Evolutionary conservation across 1,140 invertebrate species (phyloP).

Genomic region (Drosophila punjabiensis): DNA sequence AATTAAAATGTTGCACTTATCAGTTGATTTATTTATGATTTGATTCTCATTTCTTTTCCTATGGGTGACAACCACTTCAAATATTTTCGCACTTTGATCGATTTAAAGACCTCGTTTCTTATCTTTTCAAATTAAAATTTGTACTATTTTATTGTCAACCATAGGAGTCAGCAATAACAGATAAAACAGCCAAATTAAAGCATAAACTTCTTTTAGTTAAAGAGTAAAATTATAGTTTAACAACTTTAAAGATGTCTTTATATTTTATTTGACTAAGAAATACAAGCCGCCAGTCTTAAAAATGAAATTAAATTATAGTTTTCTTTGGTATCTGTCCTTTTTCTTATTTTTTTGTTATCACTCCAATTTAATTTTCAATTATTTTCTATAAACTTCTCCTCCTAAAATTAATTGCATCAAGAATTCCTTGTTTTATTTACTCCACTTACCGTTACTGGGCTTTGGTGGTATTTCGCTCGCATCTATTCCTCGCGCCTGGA

Average conservation of each 20-base stretch:
- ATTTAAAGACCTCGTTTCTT: conserved; percentile 10
- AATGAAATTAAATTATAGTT: not conserved
- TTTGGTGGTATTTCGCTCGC: conserved; percentile 77
- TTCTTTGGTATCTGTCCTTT: not conserved
- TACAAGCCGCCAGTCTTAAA: not conserved
- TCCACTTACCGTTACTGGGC: conserved; percentile 79
- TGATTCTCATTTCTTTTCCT: not conserved
- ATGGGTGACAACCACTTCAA: not conserved
- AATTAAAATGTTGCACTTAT: conserved; percentile 9
- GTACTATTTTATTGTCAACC: conserved; percentile 17
- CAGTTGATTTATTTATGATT: not conserved
- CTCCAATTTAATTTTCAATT: too few species aligned
- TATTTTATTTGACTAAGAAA: not conserved
- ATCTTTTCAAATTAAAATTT: conserved; percentile 20
- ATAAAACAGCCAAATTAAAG: not conserved
- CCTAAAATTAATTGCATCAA: not conserved
- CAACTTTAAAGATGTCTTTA: not conserved
- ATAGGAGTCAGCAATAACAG: not conserved
- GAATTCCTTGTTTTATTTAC: not conserved
- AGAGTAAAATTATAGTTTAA: not conserved
- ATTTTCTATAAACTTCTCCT: not conserved
- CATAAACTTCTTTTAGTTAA: too few species aligned
- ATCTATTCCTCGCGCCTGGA: conserved; percentile 74
- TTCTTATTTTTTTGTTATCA: not conserved
- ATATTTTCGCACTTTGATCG: conserved; percentile 20